phyloP scores from a whole-genome alignment of 2,888 invertebrate species.

The Tachystola acroxantha region DNA sequence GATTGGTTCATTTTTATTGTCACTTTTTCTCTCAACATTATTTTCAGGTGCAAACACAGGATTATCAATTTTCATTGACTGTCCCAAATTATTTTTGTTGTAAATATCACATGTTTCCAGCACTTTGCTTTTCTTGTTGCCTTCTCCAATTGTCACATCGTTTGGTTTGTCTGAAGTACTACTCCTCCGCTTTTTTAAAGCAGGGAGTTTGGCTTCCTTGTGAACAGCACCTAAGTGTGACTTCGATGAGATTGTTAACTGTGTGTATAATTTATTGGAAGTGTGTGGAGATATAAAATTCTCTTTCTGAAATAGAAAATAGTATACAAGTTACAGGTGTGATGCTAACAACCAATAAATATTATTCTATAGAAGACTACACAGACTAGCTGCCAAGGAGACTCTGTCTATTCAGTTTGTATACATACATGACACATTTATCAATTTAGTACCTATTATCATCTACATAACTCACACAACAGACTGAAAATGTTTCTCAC shows the following conservation, averaged over 20 bases:
- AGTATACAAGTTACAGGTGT: too few species aligned
- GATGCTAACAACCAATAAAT: too few species aligned
- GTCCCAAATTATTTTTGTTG: constrained; percentile 48
- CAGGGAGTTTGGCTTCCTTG: constrained; percentile 61
- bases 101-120: constrained; percentile 61
- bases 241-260: constrained; percentile 67
- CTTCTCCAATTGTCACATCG: constrained; percentile 51
- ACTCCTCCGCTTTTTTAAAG: constrained; percentile 62
- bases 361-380: too few species aligned
- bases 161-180: constrained; percentile 70
- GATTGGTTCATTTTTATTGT: constrained; percentile 43
- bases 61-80: constrained; percentile 47
- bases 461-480: too few species aligned
- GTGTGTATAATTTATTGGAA: constrained; percentile 66
- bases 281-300: constrained; percentile 55
- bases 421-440: too few species aligned
- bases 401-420: too few species aligned
- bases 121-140: constrained; percentile 55
- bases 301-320: constrained; percentile 54
- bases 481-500: too few species aligned
- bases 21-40: constrained; percentile 55
- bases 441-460: too few species aligned
- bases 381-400: too few species aligned
- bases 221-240: constrained; percentile 41
- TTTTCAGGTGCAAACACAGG: constrained; percentile 43